Conservation (phyloP, 2,797 vertebrate species). For the Coregonus ussuriensis region DNA sequence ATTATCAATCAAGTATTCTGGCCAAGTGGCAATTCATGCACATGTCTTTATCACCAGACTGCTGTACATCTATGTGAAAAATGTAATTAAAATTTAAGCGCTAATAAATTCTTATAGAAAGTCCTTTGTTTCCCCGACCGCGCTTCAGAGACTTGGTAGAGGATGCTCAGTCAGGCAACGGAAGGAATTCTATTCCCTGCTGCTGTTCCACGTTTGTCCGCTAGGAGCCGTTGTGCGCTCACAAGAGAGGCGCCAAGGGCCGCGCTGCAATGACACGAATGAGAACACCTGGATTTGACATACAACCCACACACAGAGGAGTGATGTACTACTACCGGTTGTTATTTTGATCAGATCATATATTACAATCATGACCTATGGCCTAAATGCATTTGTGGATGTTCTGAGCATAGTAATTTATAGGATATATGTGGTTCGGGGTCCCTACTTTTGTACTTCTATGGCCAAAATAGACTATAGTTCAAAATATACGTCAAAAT, state of each 20-base stretch:
- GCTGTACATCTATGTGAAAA: not conserved
- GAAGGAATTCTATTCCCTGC: not conserved
- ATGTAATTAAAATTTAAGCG: not conserved
- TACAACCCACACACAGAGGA: not conserved
- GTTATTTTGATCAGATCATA: not conserved
- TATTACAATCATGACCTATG: not conserved
- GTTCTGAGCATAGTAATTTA: not conserved
- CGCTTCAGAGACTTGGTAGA: not conserved
- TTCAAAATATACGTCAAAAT: too few relatives aligned
- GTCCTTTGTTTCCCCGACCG: not conserved
- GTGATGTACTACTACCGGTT: not conserved
- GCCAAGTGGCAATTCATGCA: too few relatives aligned
- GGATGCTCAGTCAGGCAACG: constrained; percentile 22
- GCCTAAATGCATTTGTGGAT: not conserved
- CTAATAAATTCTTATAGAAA: not conserved
- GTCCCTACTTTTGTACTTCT: too few relatives aligned
- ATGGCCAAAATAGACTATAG: too few relatives aligned
- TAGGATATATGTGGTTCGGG: not conserved
- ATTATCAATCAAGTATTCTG: not conserved
- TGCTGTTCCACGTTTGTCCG: constrained; percentile 58
- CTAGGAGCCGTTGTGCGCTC: constrained; percentile 73
- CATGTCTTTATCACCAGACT: not conserved
- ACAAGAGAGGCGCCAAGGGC: constrained; percentile 38
- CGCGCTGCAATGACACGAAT: constrained; percentile 9
- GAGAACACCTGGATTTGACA: constrained; percentile 16